These are phyloP conservation scores for Potamilus streckersoni DNA, from an alignment of 1,140 invertebrate genomes.

Conservation along the genomic window DNA sequence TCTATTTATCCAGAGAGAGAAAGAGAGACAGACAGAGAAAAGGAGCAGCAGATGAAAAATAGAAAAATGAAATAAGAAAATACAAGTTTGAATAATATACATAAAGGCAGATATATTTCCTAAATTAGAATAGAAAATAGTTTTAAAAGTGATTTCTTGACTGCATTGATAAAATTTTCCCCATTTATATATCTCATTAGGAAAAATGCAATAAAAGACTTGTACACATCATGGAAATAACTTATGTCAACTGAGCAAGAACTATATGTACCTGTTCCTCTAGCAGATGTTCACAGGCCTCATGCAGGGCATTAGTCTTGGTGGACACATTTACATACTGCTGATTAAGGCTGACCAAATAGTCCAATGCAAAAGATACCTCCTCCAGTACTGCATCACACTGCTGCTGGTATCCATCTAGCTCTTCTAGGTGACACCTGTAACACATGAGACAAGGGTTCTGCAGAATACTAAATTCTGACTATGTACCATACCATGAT, in stretches of 20 bases:
- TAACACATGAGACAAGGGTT: slow-evolving; percentile 4
- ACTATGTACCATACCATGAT: not conserved
- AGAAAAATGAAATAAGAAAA: too few species aligned
- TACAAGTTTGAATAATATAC: too few species aligned
- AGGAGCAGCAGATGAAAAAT: too few species aligned
- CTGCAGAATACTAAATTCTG: not conserved
- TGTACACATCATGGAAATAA: not conserved
- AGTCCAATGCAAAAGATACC: slow-evolving; percentile 79
- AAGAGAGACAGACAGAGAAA: too few species aligned
- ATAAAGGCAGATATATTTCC: too few species aligned
- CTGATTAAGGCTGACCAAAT: slow-evolving; percentile 78
- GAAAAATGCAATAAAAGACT: not conserved
- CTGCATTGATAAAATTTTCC: too few species aligned
- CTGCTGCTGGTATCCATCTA: slow-evolving; percentile 77
- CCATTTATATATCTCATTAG: too few species aligned
- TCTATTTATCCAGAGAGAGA: too few species aligned
- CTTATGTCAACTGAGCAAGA: not conserved
- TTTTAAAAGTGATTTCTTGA: too few species aligned
- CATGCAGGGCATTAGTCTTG: slow-evolving; percentile 90
- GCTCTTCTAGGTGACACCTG: slow-evolving; percentile 77
- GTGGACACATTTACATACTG: slow-evolving; percentile 87
- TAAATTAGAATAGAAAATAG: too few species aligned
- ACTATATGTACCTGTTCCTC: slow-evolving; percentile 78
- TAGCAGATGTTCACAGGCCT: slow-evolving; percentile 88
- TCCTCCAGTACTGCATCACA: slow-evolving; percentile 79